These are phyloP conservation scores for Drosophila affinis DNA, from an alignment of 2,888 invertebrate genomes.

Conservation along the genomic window DNA sequence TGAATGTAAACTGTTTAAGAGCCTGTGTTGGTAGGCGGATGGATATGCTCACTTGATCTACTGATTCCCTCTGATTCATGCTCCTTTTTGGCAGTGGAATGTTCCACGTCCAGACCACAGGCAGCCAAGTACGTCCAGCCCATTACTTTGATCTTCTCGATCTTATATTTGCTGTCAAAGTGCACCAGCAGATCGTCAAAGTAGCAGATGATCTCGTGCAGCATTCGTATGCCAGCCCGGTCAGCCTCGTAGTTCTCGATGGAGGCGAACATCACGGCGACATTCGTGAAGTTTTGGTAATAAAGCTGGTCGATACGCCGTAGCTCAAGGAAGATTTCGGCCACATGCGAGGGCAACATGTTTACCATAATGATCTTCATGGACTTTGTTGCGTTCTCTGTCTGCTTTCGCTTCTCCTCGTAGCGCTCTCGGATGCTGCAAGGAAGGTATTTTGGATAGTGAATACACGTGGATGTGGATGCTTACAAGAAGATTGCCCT, in stretches of 20 bases:
- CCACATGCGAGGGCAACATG: slow-evolving; percentile 96
- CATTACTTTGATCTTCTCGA: slow-evolving; percentile 98
- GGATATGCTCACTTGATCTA: slow-evolving; percentile 10
- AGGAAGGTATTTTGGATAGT: not conserved
- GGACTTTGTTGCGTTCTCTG: slow-evolving; percentile 91
- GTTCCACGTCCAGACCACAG: slow-evolving; percentile 89
- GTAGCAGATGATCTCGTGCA: slow-evolving; percentile 95
- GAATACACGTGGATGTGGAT: too few relatives aligned
- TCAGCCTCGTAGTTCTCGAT: slow-evolving; percentile 91
- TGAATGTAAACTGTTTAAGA: not conserved
- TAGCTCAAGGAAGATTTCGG: slow-evolving; percentile 70
- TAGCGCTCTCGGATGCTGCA: slow-evolving; percentile 87
- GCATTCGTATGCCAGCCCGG: slow-evolving; percentile 87
- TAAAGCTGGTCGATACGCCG: slow-evolving; percentile 88
- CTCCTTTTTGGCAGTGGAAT: not conserved
- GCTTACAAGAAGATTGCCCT: slow-evolving; percentile 90
- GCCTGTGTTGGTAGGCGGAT: not conserved
- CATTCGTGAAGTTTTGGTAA: slow-evolving; percentile 92
- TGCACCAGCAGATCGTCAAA: slow-evolving; percentile 92
- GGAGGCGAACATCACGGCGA: slow-evolving; percentile 97
- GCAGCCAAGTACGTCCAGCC: slow-evolving; percentile 99
- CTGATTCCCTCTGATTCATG: not conserved
- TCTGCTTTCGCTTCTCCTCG: slow-evolving; percentile 92
- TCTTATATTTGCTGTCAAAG: slow-evolving; percentile 86
- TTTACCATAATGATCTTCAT: slow-evolving; percentile 95